phyloP scores from a whole-genome alignment of 2,113 vertebrate genomes.

The Pterophyllum scalare region DNA sequence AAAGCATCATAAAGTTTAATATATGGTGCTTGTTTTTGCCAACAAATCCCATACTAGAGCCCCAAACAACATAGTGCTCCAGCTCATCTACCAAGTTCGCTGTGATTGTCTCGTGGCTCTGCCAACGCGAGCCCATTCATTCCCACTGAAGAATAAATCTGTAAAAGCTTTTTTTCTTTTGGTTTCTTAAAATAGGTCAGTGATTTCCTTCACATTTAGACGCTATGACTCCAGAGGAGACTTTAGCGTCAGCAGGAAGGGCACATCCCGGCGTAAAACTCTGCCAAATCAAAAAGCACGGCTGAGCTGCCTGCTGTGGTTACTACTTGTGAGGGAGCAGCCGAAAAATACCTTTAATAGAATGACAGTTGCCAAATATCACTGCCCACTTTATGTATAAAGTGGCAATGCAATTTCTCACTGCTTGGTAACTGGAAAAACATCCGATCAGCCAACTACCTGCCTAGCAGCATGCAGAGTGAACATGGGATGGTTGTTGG shows the following conservation, averaged over 20 bases:
- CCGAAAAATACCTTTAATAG: no score
- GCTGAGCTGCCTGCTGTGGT: no score
- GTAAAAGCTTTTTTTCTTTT: no score
- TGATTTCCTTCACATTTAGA: no score
- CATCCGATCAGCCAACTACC: neutral
- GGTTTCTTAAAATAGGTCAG: no score
- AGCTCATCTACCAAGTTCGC: neutral
- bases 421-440: neutral
- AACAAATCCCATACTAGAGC: neutral
- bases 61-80: neutral
- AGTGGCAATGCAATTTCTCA: neutral
- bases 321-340: no score
- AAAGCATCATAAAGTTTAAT: neutral
- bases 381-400: neutral
- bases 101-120: rapidly evolving
- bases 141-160: neutral
- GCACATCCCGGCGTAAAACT: rapidly evolving
- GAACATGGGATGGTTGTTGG: no score
- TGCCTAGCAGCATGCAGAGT: neutral
- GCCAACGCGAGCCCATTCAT: neutral
- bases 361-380: no score
- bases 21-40: neutral
- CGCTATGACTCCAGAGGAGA: no score
- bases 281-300: neutral
- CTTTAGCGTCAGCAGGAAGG: rapidly evolving